Percentiles rank a stretch among this genome's conserved stretches.
Conservation (phyloP, 2,888 invertebrate genomes). For the Heliconius hortense region DNA sequence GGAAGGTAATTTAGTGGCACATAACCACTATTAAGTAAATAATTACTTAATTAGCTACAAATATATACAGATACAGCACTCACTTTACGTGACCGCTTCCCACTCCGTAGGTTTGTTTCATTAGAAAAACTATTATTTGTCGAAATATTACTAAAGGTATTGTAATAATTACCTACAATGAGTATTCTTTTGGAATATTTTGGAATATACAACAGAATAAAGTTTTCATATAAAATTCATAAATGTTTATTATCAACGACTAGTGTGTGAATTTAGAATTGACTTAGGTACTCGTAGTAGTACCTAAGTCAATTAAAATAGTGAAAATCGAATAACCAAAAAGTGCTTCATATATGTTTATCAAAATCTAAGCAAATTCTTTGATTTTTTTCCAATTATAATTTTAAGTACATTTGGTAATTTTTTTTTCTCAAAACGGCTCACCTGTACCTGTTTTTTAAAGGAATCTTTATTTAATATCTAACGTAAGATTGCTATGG, state of each 20-base stretch:
- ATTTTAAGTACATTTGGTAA: no score
- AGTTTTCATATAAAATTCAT: not conserved
- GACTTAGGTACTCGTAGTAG: no score
- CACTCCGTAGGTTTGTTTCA: constrained; percentile 34
- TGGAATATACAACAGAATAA: not conserved
- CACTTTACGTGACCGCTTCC: constrained; percentile 64
- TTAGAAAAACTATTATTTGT: constrained; percentile 7
- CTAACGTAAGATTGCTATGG: no score
- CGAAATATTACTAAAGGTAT: constrained; percentile 7
- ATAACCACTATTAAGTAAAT: constrained; percentile 56
- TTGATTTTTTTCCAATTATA: no score
- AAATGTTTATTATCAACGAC: not conserved
- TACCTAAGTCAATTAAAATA: no score
- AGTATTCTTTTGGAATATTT: not conserved
- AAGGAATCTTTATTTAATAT: no score
- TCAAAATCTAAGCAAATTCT: not conserved
- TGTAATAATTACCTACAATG: not conserved
- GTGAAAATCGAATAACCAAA: not conserved
- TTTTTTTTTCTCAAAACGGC: not conserved
- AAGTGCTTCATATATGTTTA: not conserved
- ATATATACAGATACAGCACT: constrained; percentile 64
- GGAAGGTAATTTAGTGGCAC: constrained; percentile 57
- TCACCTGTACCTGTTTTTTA: not conserved
- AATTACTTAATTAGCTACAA: constrained; percentile 49
- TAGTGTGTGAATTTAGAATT: constrained; percentile 6